Evolutionary conservation across 2,888 invertebrate species (phyloP).

Genomic region (Anodontia alba): DNA sequence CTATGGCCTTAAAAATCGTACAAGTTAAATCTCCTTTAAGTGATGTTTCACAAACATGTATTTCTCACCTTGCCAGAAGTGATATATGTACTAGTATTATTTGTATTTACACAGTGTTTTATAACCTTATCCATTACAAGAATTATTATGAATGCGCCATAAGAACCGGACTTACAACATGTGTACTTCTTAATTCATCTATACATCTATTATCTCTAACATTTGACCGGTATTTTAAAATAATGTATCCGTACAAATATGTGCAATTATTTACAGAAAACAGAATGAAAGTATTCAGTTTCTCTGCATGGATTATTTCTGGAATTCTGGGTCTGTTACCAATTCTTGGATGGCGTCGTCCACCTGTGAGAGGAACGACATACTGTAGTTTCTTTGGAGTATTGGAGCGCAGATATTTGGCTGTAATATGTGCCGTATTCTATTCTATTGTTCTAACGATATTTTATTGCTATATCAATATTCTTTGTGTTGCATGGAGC

Average conservation of each 20-base stretch:
- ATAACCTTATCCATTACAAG: conserved; percentile 42
- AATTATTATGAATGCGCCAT: conserved; percentile 48
- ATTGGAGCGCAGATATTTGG: conserved; percentile 6
- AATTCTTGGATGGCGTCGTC: conserved; percentile 20
- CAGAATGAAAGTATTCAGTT: conserved; percentile 15
- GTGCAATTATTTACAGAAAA: conserved; percentile 19
- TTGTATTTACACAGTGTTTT: conserved; percentile 31
- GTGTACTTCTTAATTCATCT: conserved; percentile 28
- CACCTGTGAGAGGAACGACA: conserved; percentile 1
- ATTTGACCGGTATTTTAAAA: conserved; percentile 39
- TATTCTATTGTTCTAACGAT: neutral
- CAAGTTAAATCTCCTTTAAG: neutral
- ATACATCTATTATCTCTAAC: conserved; percentile 34
- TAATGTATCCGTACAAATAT: conserved; percentile 32
- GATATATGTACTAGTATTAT: conserved; percentile 30
- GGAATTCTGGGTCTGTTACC: conserved; percentile 18
- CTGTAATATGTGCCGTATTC: neutral
- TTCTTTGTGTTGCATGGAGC: conserved; percentile 13
- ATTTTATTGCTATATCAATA: conserved; percentile 8
- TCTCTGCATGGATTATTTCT: conserved; percentile 14
- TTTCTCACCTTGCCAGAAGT: conserved; percentile 32
- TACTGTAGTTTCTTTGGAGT: conserved; percentile 40
- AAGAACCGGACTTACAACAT: conserved; percentile 19
- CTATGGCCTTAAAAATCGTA: conserved; percentile 14
- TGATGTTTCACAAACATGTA: conserved; percentile 35